Conservation (phyloP, 2,113 vertebrate species). For the Heptranchias perlo region DNA sequence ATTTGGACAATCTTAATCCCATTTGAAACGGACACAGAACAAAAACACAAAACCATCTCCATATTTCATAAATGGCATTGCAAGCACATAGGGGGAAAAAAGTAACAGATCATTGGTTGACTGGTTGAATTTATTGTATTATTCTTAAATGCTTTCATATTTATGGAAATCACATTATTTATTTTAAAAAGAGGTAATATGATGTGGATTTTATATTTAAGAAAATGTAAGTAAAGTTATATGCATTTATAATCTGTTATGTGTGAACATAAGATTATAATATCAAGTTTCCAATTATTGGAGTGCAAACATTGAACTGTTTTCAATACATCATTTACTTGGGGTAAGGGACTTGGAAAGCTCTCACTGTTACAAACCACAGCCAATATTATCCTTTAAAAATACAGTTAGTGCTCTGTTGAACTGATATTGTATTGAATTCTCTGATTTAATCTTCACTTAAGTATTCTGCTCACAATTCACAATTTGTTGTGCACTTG, state of each 20-base stretch:
- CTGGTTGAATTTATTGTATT: background rate
- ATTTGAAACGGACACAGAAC: background rate
- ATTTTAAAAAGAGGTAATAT: background rate
- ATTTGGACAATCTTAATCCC: background rate
- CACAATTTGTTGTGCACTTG: background rate
- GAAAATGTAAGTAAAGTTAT: background rate
- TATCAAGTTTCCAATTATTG: background rate
- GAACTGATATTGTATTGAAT: background rate
- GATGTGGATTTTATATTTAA: background rate
- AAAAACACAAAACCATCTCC: background rate
- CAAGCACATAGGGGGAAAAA: background rate
- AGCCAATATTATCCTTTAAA: background rate
- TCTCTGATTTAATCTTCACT: slow-evolving; percentile 1
- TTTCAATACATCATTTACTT: background rate
- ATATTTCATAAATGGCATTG: background rate
- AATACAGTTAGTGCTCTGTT: background rate
- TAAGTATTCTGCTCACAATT: background rate
- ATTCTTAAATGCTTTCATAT: background rate
- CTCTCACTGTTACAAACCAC: background rate
- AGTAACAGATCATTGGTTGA: background rate
- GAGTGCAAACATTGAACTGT: background rate
- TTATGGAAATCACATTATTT: background rate
- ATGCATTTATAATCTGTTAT: background rate
- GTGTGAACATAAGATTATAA: background rate
- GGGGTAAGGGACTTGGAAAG: background rate